Evolutionary conservation across 2,888 invertebrate species (phyloP).

Genomic region (Trichogramma dendrolimi): DNA sequence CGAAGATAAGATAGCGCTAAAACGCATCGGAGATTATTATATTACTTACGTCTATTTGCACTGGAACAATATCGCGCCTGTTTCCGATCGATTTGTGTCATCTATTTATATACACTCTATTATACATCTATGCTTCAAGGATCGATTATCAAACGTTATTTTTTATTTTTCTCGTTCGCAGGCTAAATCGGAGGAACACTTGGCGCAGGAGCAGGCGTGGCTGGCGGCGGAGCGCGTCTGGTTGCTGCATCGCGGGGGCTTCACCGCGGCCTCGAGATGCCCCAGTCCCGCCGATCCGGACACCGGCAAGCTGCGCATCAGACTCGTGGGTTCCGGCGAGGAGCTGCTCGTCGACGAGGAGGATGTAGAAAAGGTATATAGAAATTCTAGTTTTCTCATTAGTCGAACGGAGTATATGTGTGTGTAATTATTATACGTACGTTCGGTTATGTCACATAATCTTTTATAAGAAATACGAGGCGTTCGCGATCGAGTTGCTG

Average conservation of each 20-base stretch:
- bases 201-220: conserved; percentile 65
- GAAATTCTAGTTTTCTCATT: too few species aligned
- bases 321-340: conserved; percentile 77
- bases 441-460: too few species aligned
- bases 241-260: conserved; percentile 91
- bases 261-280: conserved; percentile 68
- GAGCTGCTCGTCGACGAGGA: conserved; percentile 88
- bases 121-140: too few species aligned
- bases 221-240: conserved; percentile 78
- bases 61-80: too few species aligned
- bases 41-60: too few species aligned
- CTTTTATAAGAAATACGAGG: neutral
- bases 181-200: conserved; percentile 67
- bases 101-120: too few species aligned
- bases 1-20: too few species aligned
- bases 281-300: conserved; percentile 51
- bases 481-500: neutral
- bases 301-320: conserved; percentile 68
- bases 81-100: too few species aligned
- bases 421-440: neutral
- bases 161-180: conserved; percentile 48
- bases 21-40: too few species aligned
- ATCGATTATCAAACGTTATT: neutral
- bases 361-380: conserved; percentile 84
- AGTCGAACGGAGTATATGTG: neutral